Percentiles rank a stretch among this genome's conserved stretches.
phyloP scores from a whole-genome alignment of 2,797 vertebrate species.

The Helicolenus hilgendorfi region DNA sequence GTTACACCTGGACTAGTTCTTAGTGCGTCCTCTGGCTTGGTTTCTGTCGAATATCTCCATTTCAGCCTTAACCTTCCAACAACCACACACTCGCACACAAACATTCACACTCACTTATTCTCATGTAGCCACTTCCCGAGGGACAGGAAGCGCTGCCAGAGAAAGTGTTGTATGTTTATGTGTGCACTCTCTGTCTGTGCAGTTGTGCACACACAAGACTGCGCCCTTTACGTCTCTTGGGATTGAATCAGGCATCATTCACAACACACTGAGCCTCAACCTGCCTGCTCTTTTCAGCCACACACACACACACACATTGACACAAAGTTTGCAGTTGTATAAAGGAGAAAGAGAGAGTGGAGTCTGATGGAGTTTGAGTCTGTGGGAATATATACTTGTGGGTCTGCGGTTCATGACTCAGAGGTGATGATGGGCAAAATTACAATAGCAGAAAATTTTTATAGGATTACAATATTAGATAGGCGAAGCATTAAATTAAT shows the following conservation, averaged over 20 bases:
- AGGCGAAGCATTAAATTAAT: slow-evolving; percentile 84
- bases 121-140: slow-evolving; percentile 16
- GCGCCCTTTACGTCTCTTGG: slow-evolving; percentile 33
- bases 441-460: slow-evolving; percentile 67
- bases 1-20: slow-evolving; percentile 11
- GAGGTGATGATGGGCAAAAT: slow-evolving; percentile 77
- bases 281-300: slow-evolving; percentile 23
- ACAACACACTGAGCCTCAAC: slow-evolving; percentile 48
- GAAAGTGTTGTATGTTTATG: slow-evolving; percentile 33
- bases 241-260: slow-evolving; percentile 53
- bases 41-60: slow-evolving; percentile 13
- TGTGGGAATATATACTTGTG: slow-evolving; percentile 39
- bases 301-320: neutral
- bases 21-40: slow-evolving; percentile 1
- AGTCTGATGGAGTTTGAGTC: slow-evolving; percentile 48
- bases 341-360: slow-evolving; percentile 21
- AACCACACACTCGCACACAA: neutral
- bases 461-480: slow-evolving; percentile 78
- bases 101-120: slow-evolving; percentile 22
- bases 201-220: slow-evolving; percentile 29
- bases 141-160: slow-evolving; percentile 40
- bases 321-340: slow-evolving; percentile 41
- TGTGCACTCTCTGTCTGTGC: slow-evolving; percentile 46
- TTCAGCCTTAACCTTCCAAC: slow-evolving; percentile 20
- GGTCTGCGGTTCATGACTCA: slow-evolving; percentile 40